Evolutionary conservation across 1,140 invertebrate genomes (phyloP).

Genomic region (Orussus abietinus): DNA sequence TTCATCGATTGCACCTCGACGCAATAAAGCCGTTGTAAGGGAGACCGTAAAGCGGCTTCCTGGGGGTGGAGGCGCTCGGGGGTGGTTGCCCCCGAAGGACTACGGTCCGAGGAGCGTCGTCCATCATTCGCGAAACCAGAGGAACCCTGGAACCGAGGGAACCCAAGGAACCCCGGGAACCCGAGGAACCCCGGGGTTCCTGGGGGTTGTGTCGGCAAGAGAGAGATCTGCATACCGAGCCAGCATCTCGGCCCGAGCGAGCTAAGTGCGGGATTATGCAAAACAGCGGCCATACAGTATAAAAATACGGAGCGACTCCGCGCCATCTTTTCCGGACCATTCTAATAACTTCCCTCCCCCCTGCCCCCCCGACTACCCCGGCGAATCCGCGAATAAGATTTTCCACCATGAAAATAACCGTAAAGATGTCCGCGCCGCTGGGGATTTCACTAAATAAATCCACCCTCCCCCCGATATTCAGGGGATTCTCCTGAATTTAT

Average conservation of each 20-base stretch:
- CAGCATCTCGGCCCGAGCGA: slow-evolving; percentile 50
- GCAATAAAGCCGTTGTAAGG: neutral
- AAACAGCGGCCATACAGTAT: slow-evolving; percentile 56
- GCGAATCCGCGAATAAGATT: slow-evolving; percentile 21
- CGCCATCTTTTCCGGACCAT: slow-evolving; percentile 57
- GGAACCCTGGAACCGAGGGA: neutral
- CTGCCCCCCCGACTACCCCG: slow-evolving; percentile 15
- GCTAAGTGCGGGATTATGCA: slow-evolving; percentile 57
- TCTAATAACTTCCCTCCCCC: slow-evolving; percentile 52
- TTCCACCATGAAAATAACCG: slow-evolving; percentile 28
- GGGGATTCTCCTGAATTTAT: no score
- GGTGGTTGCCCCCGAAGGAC: neutral
- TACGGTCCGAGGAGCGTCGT: neutral
- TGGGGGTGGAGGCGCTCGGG: no score
- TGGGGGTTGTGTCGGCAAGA: slow-evolving; percentile 8
- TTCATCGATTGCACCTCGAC: no score
- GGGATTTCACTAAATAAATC: no score
- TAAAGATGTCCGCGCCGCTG: slow-evolving; percentile 23
- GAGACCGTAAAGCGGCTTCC: neutral
- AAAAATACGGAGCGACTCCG: slow-evolving; percentile 56
- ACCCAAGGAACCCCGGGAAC: no score
- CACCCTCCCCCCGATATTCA: no score
- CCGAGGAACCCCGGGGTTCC: slow-evolving; percentile 1
- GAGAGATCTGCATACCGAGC: slow-evolving; percentile 46
- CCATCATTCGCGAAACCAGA: neutral